A percentile compares a stretch with the other conserved stretches of the same genome.
These are phyloP conservation scores for Cololabis saira DNA, from an alignment of 2,113 vertebrate genomes.

Conservation along the genomic window DNA sequence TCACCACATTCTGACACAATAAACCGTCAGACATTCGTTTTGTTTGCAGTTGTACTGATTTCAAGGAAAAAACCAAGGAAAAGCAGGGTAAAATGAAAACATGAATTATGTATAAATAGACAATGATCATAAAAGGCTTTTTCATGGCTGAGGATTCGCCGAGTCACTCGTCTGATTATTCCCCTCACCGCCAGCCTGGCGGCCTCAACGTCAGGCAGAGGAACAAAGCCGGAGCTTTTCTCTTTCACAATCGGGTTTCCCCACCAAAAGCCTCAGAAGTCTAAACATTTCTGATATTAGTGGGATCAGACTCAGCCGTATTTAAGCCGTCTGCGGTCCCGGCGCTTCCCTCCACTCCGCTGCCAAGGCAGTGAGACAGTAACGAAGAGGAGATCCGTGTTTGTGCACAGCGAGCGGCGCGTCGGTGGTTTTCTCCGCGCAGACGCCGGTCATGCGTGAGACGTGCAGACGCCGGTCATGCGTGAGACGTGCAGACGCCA, in stretches of 20 bases:
- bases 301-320: background rate
- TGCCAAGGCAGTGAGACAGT: constrained; percentile 36
- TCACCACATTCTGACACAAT: background rate
- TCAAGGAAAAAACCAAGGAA: constrained; percentile 31
- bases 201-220: constrained; percentile 12
- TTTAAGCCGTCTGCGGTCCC: constrained; percentile 5
- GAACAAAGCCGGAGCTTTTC: constrained; percentile 9
- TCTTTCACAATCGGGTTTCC: constrained; percentile 25
- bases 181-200: constrained; percentile 9
- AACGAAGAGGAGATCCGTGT: constrained; percentile 38
- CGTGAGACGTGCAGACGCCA: constrained; percentile 9
- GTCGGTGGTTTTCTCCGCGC: constrained; percentile 12
- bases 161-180: constrained; percentile 5
- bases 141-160: constrained; percentile 4
- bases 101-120: constrained; percentile 53
- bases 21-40: no score
- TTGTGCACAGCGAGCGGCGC: background rate
- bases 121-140: constrained; percentile 35
- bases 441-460: constrained; percentile 11
- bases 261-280: constrained; percentile 17
- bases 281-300: constrained; percentile 18
- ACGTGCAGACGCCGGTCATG: constrained; percentile 4
- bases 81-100: constrained; percentile 33
- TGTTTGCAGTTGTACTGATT: constrained; percentile 16
- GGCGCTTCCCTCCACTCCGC: constrained; percentile 11